Conservation (phyloP, 2,888 invertebrate species). For the Apamea anceps region DNA sequence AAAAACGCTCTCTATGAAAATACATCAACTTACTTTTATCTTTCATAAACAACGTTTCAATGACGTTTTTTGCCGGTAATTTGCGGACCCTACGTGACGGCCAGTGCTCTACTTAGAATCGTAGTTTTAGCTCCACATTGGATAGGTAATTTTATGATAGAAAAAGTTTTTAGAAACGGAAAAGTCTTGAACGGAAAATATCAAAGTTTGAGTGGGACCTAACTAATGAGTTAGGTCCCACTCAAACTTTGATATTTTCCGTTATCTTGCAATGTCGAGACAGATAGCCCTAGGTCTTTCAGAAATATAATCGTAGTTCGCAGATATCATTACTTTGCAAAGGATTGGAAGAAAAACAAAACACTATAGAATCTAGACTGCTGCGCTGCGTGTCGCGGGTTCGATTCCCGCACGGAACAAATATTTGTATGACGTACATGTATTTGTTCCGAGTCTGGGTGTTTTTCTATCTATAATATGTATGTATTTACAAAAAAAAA, state of each 20-base stretch:
- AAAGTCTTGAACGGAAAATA: not conserved
- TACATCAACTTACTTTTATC: not conserved
- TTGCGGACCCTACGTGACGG: not conserved
- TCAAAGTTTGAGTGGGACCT: not conserved
- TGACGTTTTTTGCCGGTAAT: not conserved
- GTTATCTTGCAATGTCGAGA: no score
- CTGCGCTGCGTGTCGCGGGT: no score
- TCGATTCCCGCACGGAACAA: no score
- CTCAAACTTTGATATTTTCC: no score
- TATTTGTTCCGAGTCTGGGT: no score
- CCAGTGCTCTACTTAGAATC: not conserved
- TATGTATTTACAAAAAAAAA: no score
- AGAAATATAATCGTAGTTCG: not conserved
- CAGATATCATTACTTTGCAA: no score
- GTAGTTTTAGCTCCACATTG: not conserved
- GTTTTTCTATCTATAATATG: no score
- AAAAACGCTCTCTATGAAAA: not conserved
- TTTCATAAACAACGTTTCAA: not conserved
- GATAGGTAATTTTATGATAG: not conserved
- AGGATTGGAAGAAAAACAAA: not conserved
- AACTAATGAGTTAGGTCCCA: no score
- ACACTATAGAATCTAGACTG: no score
- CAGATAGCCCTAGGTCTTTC: not conserved
- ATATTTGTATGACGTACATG: no score
- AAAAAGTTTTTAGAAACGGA: not conserved